These are phyloP conservation scores for Medauroidea extradentata DNA, from an alignment of 1,140 invertebrate genomes.

Conservation along the genomic window DNA sequence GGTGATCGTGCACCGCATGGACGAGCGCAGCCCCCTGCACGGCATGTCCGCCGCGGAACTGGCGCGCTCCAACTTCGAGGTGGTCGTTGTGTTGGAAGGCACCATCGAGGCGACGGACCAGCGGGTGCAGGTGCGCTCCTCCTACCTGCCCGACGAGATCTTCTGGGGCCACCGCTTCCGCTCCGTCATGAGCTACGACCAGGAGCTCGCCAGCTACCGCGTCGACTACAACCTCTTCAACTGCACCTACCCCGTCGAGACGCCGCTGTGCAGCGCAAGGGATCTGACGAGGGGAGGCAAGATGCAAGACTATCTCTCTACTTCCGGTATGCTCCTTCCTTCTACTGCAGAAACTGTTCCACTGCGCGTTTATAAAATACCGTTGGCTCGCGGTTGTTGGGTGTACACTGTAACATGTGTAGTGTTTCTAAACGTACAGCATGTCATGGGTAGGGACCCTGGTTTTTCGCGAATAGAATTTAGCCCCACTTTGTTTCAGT, in stretches of 20 bases:
- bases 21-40: slow-evolving; percentile 51
- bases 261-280: no score
- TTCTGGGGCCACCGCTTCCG: slow-evolving; percentile 93
- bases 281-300: no score
- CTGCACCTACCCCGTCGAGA: background rate
- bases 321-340: no score
- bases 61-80: slow-evolving; percentile 75
- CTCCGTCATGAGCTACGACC: slow-evolving; percentile 84
- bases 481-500: no score
- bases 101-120: slow-evolving; percentile 89
- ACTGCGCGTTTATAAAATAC: no score
- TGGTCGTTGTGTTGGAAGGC: slow-evolving; percentile 94
- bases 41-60: slow-evolving; percentile 51
- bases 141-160: slow-evolving; percentile 89
- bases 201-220: slow-evolving; percentile 49
- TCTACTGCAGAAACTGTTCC: no score
- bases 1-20: slow-evolving; percentile 57
- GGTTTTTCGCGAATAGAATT: no score
- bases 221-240: slow-evolving; percentile 6
- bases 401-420: no score
- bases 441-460: no score
- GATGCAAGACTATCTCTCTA: no score
- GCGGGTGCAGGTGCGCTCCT: slow-evolving; percentile 81
- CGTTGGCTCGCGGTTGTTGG: no score
- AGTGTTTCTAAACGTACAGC: no score